Evolutionary conservation across 2,113 vertebrate genomes (phyloP), one percentile per base, ranked within the genome.

Genomic region (Pithys albifrons): DNA sequence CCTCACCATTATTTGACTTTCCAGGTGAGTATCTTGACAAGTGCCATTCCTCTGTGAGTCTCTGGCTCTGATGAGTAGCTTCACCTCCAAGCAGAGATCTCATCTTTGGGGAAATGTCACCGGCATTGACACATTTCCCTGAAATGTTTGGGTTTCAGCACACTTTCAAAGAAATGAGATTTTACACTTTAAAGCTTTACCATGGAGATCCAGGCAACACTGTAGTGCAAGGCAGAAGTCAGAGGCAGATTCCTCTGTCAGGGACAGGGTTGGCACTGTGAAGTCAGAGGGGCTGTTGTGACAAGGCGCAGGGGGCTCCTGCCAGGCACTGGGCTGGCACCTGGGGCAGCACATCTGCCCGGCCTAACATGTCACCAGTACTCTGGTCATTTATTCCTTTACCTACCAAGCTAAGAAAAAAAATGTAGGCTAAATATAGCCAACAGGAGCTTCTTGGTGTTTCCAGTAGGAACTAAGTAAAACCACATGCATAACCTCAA

Each of bases 271-370:
- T 11, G 10, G 37, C 54, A 43, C 35, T 24, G 31, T 41, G 27
- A 48, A 49, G 14, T 25, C 37, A 43, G 75, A 23, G 43, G 19
- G 87, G 72, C 27, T 59, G 74, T 27, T 70, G 29, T 27, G 66
- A 43, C 0, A 1, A 65, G 48, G 83, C 0, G 0, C 37, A 16
- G 16, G 35, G 12, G 17, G 22, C 14, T 72, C n/a, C 20, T 1
- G 5, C 0, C 0, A 0, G 1, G 59, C 0, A 0, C 70, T 27
- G 78, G 49, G 55, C 46, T 83, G 10, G 7, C 0, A 1, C 33
- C 74, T 1, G 23, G 29, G 73, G 28, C 71, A 64, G 37, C 10
- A 2, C 0, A 0, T 28, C 49, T 37, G 59, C n/a, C 31, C 1
- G 0, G 3, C 3, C 2, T 2, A 33, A 41, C 0, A 28, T 2